A percentile compares a stretch with the other conserved stretches of the same genome.
These are phyloP conservation scores for Tribolium castaneum DNA, from an alignment of 1,140 invertebrate genomes.

Conservation along the genomic window DNA sequence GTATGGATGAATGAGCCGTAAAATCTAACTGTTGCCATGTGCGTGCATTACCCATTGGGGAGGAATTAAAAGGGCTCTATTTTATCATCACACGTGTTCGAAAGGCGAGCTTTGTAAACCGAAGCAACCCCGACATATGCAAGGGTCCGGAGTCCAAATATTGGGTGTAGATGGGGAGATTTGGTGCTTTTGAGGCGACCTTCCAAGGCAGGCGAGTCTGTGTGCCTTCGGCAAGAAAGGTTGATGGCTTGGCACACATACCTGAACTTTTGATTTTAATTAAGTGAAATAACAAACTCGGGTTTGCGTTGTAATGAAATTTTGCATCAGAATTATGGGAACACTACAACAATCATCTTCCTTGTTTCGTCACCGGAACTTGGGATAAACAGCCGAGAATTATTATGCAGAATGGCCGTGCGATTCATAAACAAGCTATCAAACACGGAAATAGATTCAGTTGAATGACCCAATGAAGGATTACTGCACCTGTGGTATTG, in stretches of 20 bases:
- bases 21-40: conserved; percentile 30
- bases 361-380: not conserved
- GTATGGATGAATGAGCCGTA: not conserved
- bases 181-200: conserved; percentile 10
- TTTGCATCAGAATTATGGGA: not conserved
- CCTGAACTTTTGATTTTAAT: conserved; percentile 31
- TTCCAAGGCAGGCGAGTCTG: conserved; percentile 13
- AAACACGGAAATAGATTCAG: conserved; percentile 41
- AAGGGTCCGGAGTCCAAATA: not conserved
- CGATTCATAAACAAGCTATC: conserved; percentile 22
- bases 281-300: not conserved
- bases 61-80: not conserved
- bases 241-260: conserved; percentile 25
- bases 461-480: conserved; percentile 24
- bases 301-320: not conserved
- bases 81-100: conserved; percentile 15
- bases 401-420: not conserved
- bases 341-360: not conserved
- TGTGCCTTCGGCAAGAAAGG: conserved; percentile 6
- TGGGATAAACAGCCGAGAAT: not conserved
- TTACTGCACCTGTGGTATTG: conserved; percentile 33
- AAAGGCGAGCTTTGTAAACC: not conserved
- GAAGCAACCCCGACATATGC: not conserved
- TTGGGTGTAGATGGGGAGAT: not conserved
- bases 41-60: conserved; percentile 17